Evolutionary conservation across 1,140 invertebrate species (phyloP), one percentile per base, ranked within the genome.

Genomic region (Thereuonema tuberculata): DNA sequence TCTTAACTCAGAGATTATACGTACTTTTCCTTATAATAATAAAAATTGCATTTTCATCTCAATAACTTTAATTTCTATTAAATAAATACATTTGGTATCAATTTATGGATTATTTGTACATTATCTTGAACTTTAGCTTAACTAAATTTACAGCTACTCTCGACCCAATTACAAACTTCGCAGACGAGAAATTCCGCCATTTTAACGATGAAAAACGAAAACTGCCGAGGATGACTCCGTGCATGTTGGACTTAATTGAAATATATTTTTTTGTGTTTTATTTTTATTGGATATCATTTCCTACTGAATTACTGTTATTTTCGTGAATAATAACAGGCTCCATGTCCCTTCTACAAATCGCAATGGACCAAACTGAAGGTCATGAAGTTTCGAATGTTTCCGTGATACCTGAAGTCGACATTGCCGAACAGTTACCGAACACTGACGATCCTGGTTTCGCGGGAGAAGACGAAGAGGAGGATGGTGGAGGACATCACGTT

Each of bases 361-460:
- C 17, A 5, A 56, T 56, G 54, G 54, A 56, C 23, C 54, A n/a
- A 14, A 37, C 5, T 21, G 5, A 26, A 27, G 25, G 12, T 37
- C 26, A 61, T 28, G 52, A 52, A 24, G 25, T 24, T 5, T 50
- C 48, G 48, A 31, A 60, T 59, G 37, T 61, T 60, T 60, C 59
- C 66, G 68, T 63, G 50, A 72, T 74, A 67, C 67, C 69, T 65
- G 71, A 71, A 64, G 70, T 71, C 62, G 71, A 73, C 67, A 71
- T 73, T 66, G 66, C 72, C 71, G 72, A 73, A 61, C 69, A 71
- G 20, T 58, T 74, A 52, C 71, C 72, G 72, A 74, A 72, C 62
- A 69, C 67, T 67, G 72, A 73, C 72, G 72, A 73, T 29, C 23
- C 24, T 59, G 21, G 9, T 12, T 59, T 23, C 20, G 14, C 37